Conservation (phyloP, 2,113 vertebrate genomes). For the Pygoscelis antarcticus region DNA sequence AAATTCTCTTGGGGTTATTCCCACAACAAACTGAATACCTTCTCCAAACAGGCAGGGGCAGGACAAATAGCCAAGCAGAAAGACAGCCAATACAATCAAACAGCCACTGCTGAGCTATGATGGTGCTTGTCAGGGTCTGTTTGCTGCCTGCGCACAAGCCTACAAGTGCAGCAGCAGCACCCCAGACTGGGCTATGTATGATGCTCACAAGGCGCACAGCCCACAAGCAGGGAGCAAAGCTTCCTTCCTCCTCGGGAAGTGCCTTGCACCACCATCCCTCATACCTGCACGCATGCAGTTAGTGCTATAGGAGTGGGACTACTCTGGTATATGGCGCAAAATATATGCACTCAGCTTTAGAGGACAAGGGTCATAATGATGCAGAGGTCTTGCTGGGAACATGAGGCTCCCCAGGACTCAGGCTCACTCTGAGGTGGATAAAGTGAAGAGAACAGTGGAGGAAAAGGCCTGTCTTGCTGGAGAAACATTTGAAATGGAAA, state of each 20-base stretch:
- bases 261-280: not conserved
- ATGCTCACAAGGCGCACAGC: not conserved
- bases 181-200: fast-evolving
- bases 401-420: not conserved
- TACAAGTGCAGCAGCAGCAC: too few species aligned
- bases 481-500: not conserved
- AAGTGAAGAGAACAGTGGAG: not conserved
- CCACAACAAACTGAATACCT: not conserved
- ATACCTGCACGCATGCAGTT: fast-evolving
- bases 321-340: not conserved
- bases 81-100: not conserved
- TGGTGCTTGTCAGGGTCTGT: fast-evolving
- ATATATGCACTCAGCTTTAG: not conserved
- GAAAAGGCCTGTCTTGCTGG: not conserved
- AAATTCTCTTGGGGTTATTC: not conserved
- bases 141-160: not conserved
- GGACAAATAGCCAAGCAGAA: not conserved
- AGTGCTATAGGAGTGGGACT: not conserved
- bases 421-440: not conserved
- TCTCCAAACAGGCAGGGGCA: not conserved
- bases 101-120: not conserved
- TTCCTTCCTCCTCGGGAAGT: not conserved
- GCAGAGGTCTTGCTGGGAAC: not conserved
- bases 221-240: not conserved
- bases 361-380: not conserved